Conservation (phyloP, 1,140 invertebrate species). For the Antheraea pernyi region DNA sequence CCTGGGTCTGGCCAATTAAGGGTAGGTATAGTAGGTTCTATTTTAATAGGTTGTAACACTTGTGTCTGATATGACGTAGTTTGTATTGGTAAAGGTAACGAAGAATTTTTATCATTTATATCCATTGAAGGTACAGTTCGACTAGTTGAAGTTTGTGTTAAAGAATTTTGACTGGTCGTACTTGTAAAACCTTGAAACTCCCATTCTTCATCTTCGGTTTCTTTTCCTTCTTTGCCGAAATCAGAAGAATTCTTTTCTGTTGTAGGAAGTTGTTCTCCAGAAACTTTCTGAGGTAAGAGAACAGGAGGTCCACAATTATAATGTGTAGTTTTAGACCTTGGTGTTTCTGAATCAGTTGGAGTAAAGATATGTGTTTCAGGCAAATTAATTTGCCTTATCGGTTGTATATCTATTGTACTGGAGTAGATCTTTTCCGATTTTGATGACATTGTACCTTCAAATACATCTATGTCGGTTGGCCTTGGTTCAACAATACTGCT, state of each 20-base stretch:
- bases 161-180: conserved; percentile 22
- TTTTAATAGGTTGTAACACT: conserved; percentile 68
- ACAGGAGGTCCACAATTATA: conserved; percentile 50
- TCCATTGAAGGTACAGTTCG: not conserved
- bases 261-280: conserved; percentile 25
- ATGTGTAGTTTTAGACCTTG: conserved; percentile 75
- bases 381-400: conserved; percentile 70
- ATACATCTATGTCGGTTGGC: conserved; percentile 51
- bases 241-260: conserved; percentile 20
- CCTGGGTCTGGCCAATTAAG: conserved; percentile 77
- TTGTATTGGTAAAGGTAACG: conserved; percentile 19
- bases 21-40: conserved; percentile 62
- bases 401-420: conserved; percentile 57
- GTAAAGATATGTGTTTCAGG: conserved; percentile 78
- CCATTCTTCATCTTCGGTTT: conserved; percentile 53
- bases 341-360: conserved; percentile 74
- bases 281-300: conserved; percentile 34
- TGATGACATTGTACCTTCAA: conserved; percentile 43
- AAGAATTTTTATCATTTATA: conserved; percentile 16
- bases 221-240: conserved; percentile 19
- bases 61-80: conserved; percentile 45
- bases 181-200: conserved; percentile 74
- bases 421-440: conserved; percentile 61
- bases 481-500: conserved; percentile 29
- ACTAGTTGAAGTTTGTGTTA: not conserved